phyloP scores from a whole-genome alignment of 2,113 vertebrate genomes.

The Mixornis gularis region DNA sequence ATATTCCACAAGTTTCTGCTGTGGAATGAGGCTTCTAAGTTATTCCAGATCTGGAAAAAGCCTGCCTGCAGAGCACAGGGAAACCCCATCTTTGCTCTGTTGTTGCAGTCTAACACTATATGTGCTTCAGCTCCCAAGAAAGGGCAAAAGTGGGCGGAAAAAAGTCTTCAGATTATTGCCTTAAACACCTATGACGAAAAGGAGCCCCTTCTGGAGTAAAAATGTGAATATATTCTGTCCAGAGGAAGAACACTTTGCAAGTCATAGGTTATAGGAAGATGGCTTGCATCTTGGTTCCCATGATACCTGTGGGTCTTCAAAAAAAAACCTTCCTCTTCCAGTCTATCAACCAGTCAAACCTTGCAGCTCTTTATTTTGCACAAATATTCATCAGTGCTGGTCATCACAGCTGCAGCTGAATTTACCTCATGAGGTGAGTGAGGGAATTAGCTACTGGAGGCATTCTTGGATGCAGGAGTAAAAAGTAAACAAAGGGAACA shows the following conservation, averaged over 20 bases:
- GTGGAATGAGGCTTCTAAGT: background rate
- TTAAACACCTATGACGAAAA: background rate
- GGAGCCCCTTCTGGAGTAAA: background rate
- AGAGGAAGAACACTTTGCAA: background rate
- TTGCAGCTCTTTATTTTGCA: background rate
- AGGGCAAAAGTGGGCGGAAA: background rate
- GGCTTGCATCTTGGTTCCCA: background rate
- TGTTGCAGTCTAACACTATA: background rate
- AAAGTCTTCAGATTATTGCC: background rate
- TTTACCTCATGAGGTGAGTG: background rate
- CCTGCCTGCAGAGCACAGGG: background rate
- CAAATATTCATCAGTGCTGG: background rate
- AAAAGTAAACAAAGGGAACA: background rate
- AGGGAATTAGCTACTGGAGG: background rate
- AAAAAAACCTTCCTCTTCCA: background rate
- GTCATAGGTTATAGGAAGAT: background rate
- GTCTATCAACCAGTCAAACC: background rate
- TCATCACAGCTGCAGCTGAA: background rate
- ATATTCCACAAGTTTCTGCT: background rate
- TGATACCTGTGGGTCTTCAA: background rate
- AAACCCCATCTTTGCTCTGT: background rate
- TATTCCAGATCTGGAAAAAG: background rate
- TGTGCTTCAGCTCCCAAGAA: background rate
- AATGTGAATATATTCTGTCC: background rate
- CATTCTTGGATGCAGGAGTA: background rate